These are phyloP conservation scores for Drymodes brunneopygia DNA, from an alignment of 2,113 vertebrate species.

Conservation along the genomic window DNA sequence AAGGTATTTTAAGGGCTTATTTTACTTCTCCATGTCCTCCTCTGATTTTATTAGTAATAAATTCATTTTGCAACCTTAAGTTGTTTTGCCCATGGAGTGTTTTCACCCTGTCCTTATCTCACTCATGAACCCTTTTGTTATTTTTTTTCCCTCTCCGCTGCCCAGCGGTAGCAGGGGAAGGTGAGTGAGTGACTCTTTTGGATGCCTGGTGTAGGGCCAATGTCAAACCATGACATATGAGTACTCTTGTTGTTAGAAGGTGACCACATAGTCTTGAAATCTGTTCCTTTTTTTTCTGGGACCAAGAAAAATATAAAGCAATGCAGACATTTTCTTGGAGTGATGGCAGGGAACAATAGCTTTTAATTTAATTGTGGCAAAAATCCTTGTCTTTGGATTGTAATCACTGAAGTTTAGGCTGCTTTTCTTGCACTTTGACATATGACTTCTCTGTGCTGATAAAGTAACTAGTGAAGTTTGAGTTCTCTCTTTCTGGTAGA, in stretches of 20 bases:
- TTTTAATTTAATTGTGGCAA: neutral
- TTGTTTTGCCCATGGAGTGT: neutral
- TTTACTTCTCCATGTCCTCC: neutral
- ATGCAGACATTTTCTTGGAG: neutral
- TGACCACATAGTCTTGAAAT: neutral
- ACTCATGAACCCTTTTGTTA: neutral
- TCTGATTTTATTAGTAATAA: neutral
- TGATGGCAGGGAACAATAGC: neutral
- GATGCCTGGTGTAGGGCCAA: rapidly evolving
- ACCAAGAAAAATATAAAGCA: neutral
- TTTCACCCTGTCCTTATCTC: neutral
- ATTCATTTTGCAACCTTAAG: neutral
- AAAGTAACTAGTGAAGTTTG: neutral
- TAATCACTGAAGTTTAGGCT: neutral
- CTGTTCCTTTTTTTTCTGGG: neutral
- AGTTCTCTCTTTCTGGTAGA: neutral
- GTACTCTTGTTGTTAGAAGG: neutral
- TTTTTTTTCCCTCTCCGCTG: neutral
- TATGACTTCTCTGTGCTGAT: neutral
- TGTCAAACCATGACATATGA: neutral
- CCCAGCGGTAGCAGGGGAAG: no score
- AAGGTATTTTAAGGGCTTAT: neutral
- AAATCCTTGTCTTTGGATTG: neutral
- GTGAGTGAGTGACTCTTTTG: rapidly evolving
- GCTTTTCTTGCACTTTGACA: neutral